Base-by-base conservation (phyloP, 2,888 invertebrate species). In the Lasius platythorax region DNA sequence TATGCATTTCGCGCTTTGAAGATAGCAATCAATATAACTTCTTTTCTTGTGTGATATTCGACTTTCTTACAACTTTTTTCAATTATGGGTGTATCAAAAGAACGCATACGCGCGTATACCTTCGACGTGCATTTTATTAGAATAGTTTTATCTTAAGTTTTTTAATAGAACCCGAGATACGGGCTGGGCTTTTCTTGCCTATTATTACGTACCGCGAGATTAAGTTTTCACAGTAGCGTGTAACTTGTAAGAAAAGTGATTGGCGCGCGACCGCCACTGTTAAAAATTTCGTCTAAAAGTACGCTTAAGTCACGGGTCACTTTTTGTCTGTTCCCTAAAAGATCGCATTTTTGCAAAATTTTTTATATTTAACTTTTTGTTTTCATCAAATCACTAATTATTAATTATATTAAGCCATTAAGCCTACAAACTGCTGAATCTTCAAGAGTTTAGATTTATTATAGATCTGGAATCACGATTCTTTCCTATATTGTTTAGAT, bases 101-200 rank as follows among this genome's bases (percentile, higher is more conserved):
- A 28, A 33, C 30, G 18, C 23, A 75, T 68, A 61, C 64, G 61
- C 37, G 33, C 23, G 18, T 68, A 72, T 70, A 66, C 53, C 67
- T 86, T 90, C 83, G 74, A 86, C 72, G 76, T 88, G 78, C 84
- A 84, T 90, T 91, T 89, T 91, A 91, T 91, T 91, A 91, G 84
- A 90, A 90, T 90, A 90, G 87, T 90, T 81, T 88, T 12, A 74
- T 37, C 43, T 68, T 67, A 91, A 91, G 89, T 90, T 90, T 90
- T 90, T 89, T 88, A 91, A 89, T 90, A 91, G 88, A 89, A 88
- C 58, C 75, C 53, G 30, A 53, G 37, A 33, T 63, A 43, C 53
- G 28, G 61, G 66, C 56, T 46, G 53, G 78, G 37, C 67, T 70
- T 81, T 87, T 66, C 86, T 81, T 76, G 64, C 43, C 75, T 82